Base-by-base conservation (phyloP, 2,797 vertebrate genomes). In the Cynopterus sphinx region DNA sequence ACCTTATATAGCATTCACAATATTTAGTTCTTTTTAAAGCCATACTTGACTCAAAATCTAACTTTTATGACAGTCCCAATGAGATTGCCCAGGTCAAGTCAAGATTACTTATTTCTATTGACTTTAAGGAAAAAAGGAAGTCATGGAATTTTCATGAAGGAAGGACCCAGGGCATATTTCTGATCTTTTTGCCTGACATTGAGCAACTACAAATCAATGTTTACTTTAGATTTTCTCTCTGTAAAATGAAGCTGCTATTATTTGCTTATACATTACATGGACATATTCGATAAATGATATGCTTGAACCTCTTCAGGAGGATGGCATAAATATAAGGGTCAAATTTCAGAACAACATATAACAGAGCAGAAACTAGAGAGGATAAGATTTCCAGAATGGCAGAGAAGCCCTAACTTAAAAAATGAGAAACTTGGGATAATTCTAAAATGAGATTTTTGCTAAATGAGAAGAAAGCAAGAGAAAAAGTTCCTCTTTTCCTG, bases 371-470 rank as follows among this genome's bases (percentile, higher is more conserved):
- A 53, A 15, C 36, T 19, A 68, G 28, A 84, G 28, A 51, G 67
- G 19, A 11, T 55, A 89, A 89, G 78, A 90, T 19, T 46, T 88
- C 46, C 79, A 90, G 73, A 68, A 86, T 26, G 31, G 63, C 67
- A 92, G 55, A 73, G 53, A 87, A 79, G 17, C 43, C 24, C 22
- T 82, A 53, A 79, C n/a, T 87, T 65, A 68, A 91, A 95, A 94
- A 89, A 73, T 49, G 15, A 93, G 73, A 78, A 89, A 70, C 19
- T 41, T 65, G 26, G 49, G 16, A 46, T 75, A 75, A 79, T 94
- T 92, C 59, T 71, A 79, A 91, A 93, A 55, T 36, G 55, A 94
- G 43, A 39, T 51, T 81, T 90, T 91, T 91, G 75, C n/a, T 79
- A 71, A 95, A 90, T 92, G 49, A 92, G 83, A 83, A 79, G 33